Base-by-base conservation (phyloP, 2,113 vertebrate genomes). In the Pongo abelii region DNA sequence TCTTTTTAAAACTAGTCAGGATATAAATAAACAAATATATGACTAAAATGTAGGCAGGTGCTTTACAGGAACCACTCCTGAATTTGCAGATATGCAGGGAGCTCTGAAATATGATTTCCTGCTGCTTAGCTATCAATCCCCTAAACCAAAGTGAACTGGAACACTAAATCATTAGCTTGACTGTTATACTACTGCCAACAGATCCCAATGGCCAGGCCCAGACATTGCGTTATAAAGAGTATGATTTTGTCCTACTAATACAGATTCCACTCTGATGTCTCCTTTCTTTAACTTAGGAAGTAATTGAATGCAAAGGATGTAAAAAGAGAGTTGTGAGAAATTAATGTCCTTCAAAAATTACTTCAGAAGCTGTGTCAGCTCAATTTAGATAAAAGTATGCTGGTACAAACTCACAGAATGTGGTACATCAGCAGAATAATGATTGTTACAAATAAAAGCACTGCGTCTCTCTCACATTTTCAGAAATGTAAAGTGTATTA, bases 301-400 rank as follows among this genome's bases (percentile, higher is more conserved):
- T 89, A 93, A 97, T 84, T 95, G 81, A 55, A 92, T 95, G 85
- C 64, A 97, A 92, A 96, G 18, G 11, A 97, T 81, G 55, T 77
- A 84, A 96, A 97, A 75, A 61, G 48, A 78, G 61, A 79, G 32
- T 77, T 95, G 32, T 87, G 78, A 93, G 69, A 97, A 96, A 96
- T 96, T 96, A 97, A 98, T n/a, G 43, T 67, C 61, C 84, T 96
- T 95, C 23, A 57, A 81, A 84, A 94, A 67, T 96, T 89, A 50
- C 74, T 92, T 97, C 35, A n/a, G 64, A 95, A 97, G 92, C 92
- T 90, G 67, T 95, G 70, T 96, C 96, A 98, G 94, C 95, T 96
- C 94, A 96, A 90, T 97, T 87, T 93, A 84, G 88, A 95, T 88
- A 61, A 84, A 93, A 72, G 69, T 67, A 5, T 46, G 50, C 86